Percentiles rank a stretch among this genome's conserved stretches.
Evolutionary conservation across 1,140 invertebrate genomes (phyloP).

Genomic region (Planococcus citri): DNA sequence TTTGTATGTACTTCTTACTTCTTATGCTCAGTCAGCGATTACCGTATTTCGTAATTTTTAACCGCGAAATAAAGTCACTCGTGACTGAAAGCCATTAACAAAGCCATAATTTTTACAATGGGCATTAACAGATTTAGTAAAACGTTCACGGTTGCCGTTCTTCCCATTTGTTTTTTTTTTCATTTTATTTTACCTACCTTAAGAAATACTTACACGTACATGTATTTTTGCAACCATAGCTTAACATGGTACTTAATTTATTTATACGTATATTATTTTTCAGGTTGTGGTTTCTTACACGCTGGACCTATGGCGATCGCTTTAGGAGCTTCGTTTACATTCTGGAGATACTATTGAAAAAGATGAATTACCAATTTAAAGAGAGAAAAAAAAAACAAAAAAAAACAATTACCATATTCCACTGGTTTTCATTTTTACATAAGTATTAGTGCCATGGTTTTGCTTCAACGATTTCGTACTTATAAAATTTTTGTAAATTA

Average conservation of each 20-base stretch:
- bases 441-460: background rate
- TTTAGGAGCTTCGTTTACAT: constrained; percentile 5
- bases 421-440: background rate
- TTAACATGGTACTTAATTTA: no score
- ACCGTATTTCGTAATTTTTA: background rate
- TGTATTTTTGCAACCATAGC: no score
- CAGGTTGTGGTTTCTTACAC: background rate
- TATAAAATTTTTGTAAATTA: background rate
- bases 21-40: no score
- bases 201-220: no score
- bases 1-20: no score
- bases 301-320: constrained; percentile 1
- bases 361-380: constrained; percentile 1
- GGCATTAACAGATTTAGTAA: constrained; percentile 7
- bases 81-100: background rate
- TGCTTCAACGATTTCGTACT: background rate
- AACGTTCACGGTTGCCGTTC: background rate
- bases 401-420: background rate
- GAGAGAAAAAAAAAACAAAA: no score
- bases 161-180: no score
- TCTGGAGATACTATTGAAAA: constrained; percentile 1
- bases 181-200: no score
- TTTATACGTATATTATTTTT: background rate
- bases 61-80: background rate
- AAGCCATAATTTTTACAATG: background rate